Evolutionary conservation across 2,888 invertebrate genomes (phyloP).

Genomic region (Tupiocoris notatus): DNA sequence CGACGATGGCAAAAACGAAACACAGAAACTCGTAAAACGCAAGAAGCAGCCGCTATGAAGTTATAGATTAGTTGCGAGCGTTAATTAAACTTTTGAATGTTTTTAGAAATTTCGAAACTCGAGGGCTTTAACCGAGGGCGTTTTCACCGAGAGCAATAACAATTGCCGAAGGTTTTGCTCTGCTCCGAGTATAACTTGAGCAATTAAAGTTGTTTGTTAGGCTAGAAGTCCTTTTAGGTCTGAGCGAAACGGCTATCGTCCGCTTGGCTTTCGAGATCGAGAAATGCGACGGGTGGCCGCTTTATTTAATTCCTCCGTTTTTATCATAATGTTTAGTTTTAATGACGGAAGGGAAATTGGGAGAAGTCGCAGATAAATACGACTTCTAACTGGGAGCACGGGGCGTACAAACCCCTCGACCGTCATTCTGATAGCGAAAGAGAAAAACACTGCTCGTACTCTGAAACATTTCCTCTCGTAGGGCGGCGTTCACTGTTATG

Average conservation of each 20-base stretch:
- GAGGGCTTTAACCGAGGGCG: conserved; percentile 12
- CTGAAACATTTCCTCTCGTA: conserved; percentile 45
- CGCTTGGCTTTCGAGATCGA: neutral
- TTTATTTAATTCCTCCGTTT: conserved; percentile 47
- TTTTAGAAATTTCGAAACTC: conserved; percentile 23
- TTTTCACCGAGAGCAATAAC: conserved; percentile 40
- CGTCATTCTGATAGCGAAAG: conserved; percentile 50
- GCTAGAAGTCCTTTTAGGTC: neutral
- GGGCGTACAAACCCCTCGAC: conserved; percentile 54
- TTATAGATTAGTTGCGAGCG: conserved; percentile 46
- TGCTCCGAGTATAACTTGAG: conserved; percentile 44
- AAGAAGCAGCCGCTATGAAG: conserved; percentile 38
- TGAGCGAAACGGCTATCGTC: neutral
- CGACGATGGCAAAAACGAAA: neutral
- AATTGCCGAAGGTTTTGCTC: conserved; percentile 40
- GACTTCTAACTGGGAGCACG: conserved; percentile 48
- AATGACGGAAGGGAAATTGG: conserved; percentile 41
- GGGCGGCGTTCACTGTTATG: conserved; percentile 46
- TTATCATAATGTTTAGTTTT: conserved; percentile 49
- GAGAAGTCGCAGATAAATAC: conserved; percentile 46
- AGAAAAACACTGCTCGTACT: conserved; percentile 51
- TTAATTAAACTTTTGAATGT: conserved; percentile 46
- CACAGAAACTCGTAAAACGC: neutral
- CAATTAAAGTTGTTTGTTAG: conserved; percentile 48
- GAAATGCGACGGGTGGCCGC: conserved; percentile 13